These are phyloP conservation scores for Herminia tarsipennalis DNA, from an alignment of 2,888 invertebrate genomes.

Conservation along the genomic window DNA sequence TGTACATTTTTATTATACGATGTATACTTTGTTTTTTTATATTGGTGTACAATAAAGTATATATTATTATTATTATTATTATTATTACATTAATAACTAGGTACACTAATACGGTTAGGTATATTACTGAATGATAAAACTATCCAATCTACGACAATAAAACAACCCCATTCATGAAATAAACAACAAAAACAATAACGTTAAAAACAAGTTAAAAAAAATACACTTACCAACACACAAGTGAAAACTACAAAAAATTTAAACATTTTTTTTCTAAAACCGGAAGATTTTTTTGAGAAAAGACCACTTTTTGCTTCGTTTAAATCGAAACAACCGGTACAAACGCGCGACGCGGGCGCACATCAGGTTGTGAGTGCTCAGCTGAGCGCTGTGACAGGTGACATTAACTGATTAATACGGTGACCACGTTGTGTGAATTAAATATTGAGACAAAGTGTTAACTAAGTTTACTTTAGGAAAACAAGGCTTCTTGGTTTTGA, in stretches of 20 bases:
- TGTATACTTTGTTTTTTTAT: too few species aligned
- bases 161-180: too few species aligned
- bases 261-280: constrained; percentile 40
- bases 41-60: too few species aligned
- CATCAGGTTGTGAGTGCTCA: constrained; percentile 53
- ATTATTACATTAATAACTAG: too few species aligned
- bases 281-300: constrained; percentile 49
- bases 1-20: too few species aligned
- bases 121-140: too few species aligned
- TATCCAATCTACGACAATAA: too few species aligned
- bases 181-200: not conserved
- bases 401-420: constrained; percentile 14
- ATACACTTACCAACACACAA: constrained; percentile 32
- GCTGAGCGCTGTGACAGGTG: constrained; percentile 16
- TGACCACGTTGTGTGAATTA: constrained; percentile 11
- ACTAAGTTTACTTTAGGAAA: too few species aligned
- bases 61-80: too few species aligned
- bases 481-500: too few species aligned
- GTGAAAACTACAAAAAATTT: constrained; percentile 22
- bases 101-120: too few species aligned
- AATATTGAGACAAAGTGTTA: not conserved
- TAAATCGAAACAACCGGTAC: constrained; percentile 60
- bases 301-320: constrained; percentile 54
- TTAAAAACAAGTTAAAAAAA: not conserved
- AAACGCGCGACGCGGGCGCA: constrained; percentile 67